A percentile compares a stretch with the other conserved stretches of the same genome.
phyloP scores from a whole-genome alignment of 2,888 invertebrate species.

The Cerceris ruficornis region DNA sequence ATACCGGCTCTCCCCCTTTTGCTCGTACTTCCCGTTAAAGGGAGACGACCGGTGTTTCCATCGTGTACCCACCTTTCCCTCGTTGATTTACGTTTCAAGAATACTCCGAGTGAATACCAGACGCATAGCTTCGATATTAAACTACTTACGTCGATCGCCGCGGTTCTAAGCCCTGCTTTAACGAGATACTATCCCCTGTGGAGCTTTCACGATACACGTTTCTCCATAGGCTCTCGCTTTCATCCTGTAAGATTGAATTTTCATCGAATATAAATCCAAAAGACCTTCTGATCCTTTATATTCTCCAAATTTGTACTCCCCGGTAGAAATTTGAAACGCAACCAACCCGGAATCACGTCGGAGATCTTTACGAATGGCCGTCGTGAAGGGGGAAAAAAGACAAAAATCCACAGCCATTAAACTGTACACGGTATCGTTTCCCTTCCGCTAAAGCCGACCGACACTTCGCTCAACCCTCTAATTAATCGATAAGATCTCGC shows the following conservation, averaged over 20 bases:
- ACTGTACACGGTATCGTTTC: slow-evolving; percentile 43
- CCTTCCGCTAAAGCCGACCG: slow-evolving; percentile 40
- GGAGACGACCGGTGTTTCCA: too few relatives aligned
- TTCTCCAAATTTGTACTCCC: too few relatives aligned
- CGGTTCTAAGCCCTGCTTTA: neutral
- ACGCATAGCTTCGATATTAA: neutral
- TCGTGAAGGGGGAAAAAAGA: slow-evolving; percentile 25
- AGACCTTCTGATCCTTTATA: too few relatives aligned
- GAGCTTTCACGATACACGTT: too few relatives aligned
- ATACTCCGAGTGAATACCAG: neutral
- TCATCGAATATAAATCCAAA: too few relatives aligned
- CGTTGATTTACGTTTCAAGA: neutral
- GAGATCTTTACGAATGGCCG: neutral
- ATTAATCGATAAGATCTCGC: slow-evolving; percentile 67
- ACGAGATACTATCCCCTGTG: too few relatives aligned
- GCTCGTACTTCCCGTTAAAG: too few relatives aligned
- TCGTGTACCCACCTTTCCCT: too few relatives aligned
- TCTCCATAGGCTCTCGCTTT: too few relatives aligned
- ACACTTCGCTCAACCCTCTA: slow-evolving; percentile 52
- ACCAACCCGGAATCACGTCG: too few relatives aligned
- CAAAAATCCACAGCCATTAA: slow-evolving; percentile 35
- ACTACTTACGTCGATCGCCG: neutral
- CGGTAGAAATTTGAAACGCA: neutral
- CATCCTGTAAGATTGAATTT: too few relatives aligned
- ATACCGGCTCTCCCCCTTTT: neutral